phyloP scores from a whole-genome alignment of 2,797 vertebrate species.

The Meda fulgida region DNA sequence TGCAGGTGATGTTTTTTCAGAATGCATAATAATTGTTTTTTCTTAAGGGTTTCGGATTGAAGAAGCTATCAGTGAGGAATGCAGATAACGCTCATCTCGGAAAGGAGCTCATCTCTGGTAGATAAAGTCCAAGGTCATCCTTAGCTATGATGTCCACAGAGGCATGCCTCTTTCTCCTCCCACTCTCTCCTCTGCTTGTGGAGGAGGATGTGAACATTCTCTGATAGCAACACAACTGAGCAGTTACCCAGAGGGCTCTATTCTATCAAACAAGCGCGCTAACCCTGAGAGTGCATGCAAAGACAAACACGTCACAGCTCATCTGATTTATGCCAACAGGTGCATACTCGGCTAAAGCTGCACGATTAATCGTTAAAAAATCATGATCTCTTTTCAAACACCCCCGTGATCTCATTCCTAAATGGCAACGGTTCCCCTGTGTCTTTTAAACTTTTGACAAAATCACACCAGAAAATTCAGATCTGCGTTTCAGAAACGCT shows the following conservation, averaged over 20 bases:
- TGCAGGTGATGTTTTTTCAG: constrained; percentile 17
- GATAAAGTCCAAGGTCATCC: constrained; percentile 41
- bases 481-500: background rate
- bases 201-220: constrained; percentile 43
- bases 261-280: constrained; percentile 19
- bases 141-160: constrained; percentile 24
- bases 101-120: constrained; percentile 22
- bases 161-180: background rate
- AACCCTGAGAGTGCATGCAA: constrained; percentile 7
- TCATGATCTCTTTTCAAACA: background rate
- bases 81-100: constrained; percentile 16
- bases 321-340: constrained; percentile 16
- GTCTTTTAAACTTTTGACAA: background rate
- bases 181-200: constrained; percentile 9
- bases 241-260: constrained; percentile 14
- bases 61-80: constrained; percentile 38
- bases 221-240: constrained; percentile 44
- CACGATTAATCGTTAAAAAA: background rate
- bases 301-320: constrained; percentile 16
- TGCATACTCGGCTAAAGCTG: background rate
- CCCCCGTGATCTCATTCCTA: background rate
- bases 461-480: background rate
- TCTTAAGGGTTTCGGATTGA: constrained; percentile 19
- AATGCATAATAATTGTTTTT: constrained; percentile 1
- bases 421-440: background rate